A percentile compares a stretch with the other conserved stretches of the same genome.
Conservation (phyloP, 2,888 invertebrate species). For the Agonopterix alstromeriana region DNA sequence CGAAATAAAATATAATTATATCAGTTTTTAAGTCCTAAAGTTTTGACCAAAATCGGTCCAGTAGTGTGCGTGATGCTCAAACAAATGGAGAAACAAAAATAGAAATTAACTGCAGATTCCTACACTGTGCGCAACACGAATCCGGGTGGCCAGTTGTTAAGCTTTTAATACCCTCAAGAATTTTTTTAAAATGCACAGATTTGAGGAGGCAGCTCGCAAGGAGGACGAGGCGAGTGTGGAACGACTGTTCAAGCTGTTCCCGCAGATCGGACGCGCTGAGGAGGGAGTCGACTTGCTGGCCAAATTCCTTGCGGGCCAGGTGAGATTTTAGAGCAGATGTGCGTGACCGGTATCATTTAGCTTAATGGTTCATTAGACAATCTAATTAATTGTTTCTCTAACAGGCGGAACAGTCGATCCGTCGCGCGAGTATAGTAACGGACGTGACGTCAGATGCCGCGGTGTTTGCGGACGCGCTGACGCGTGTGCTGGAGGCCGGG, state of each 20-base stretch:
- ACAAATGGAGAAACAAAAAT: too few relatives aligned
- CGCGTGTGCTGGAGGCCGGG: constrained; percentile 51
- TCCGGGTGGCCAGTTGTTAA: too few relatives aligned
- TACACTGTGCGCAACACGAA: too few relatives aligned
- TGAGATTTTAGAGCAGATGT: too few relatives aligned
- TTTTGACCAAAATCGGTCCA: too few relatives aligned
- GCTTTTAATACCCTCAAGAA: too few relatives aligned
- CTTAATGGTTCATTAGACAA: too few relatives aligned
- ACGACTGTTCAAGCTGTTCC: constrained; percentile 97
- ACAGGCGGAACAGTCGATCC: constrained; percentile 39
- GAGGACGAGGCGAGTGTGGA: constrained; percentile 95
- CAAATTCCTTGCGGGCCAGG: constrained; percentile 89
- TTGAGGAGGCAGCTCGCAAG: constrained; percentile 92
- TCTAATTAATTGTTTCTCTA: neutral
- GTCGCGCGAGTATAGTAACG: constrained; percentile 32
- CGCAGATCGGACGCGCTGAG: constrained; percentile 92
- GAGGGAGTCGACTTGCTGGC: constrained; percentile 94
- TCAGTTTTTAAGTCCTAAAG: too few relatives aligned
- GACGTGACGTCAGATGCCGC: constrained; percentile 28
- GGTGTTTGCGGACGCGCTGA: constrained; percentile 55
- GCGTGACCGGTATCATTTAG: too few relatives aligned
- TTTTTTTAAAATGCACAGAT: constrained; percentile 58
- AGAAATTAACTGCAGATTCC: too few relatives aligned
- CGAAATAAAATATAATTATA: too few relatives aligned
- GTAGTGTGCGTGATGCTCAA: too few relatives aligned